Percentiles rank a stretch among this genome's conserved stretches.
These are phyloP conservation scores for Anguilla obscura DNA, from an alignment of 2,797 vertebrate genomes.

Conservation along the genomic window DNA sequence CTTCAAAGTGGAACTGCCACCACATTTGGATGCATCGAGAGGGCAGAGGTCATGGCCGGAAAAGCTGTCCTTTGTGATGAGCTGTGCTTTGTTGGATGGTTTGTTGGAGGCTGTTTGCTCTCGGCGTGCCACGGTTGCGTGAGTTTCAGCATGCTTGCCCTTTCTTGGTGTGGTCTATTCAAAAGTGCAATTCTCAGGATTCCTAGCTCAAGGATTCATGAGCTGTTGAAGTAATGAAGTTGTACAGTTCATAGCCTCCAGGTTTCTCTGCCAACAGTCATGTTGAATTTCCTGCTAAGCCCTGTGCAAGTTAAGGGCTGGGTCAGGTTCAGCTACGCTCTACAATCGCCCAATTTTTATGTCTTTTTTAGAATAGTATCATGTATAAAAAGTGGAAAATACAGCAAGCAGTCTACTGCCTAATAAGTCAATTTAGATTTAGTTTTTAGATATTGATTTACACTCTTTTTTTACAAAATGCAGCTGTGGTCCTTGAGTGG, in stretches of 20 bases:
- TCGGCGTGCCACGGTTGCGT: neutral
- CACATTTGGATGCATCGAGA: too few relatives aligned
- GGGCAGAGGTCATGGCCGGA: neutral
- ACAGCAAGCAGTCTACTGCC: neutral
- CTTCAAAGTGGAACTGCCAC: neutral
- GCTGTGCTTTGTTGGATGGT: neutral
- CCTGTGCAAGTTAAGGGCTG: neutral
- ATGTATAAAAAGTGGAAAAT: neutral
- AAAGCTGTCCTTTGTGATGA: neutral
- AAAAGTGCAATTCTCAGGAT: conserved; percentile 3
- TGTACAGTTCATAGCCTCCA: neutral
- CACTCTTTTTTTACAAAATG: neutral
- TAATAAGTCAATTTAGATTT: neutral
- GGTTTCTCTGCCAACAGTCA: neutral
- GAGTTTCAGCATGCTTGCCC: neutral
- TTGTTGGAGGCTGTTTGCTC: neutral
- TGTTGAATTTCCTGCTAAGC: neutral
- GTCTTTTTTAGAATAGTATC: neutral
- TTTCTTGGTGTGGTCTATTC: neutral
- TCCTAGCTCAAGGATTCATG: neutral
- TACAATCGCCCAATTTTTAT: neutral
- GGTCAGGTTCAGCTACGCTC: neutral
- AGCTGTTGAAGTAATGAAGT: neutral
- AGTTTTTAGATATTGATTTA: neutral
- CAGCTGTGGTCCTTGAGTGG: neutral